phyloP scores from a whole-genome alignment of 2,888 invertebrate genomes.

The Shargacucullia verbasci region DNA sequence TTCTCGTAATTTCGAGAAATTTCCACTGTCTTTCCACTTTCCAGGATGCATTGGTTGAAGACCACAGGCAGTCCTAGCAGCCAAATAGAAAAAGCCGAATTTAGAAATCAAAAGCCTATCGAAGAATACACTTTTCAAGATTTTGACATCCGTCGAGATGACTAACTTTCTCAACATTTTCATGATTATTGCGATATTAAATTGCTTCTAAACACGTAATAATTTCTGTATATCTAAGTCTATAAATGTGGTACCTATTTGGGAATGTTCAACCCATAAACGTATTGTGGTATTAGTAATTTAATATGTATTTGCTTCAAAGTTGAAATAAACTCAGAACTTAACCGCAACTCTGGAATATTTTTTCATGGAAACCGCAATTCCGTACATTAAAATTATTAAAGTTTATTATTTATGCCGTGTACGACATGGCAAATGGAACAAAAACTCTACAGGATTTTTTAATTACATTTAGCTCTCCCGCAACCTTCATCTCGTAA shows the following conservation, averaged over 20 bases:
- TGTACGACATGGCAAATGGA: slow-evolving; percentile 47
- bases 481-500: slow-evolving; percentile 68
- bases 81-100: slow-evolving; percentile 92
- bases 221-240: slow-evolving; percentile 1
- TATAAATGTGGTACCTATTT: slow-evolving; percentile 40
- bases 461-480: slow-evolving; percentile 70
- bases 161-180: background rate
- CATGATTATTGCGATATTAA: background rate
- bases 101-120: slow-evolving; percentile 90
- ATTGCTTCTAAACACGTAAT: slow-evolving; percentile 1
- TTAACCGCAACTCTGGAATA: slow-evolving; percentile 9
- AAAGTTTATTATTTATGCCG: slow-evolving; percentile 61
- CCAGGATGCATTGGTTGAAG: slow-evolving; percentile 88
- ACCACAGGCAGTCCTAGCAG: slow-evolving; percentile 93
- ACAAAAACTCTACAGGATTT: slow-evolving; percentile 64
- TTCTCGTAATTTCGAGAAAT: slow-evolving; percentile 35
- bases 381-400: slow-evolving; percentile 46
- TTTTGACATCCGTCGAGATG: slow-evolving; percentile 83
- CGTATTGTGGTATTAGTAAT: slow-evolving; percentile 37
- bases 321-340: slow-evolving; percentile 36
- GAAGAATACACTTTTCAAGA: slow-evolving; percentile 79
- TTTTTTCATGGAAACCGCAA: slow-evolving; percentile 37
- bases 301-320: slow-evolving; percentile 43
- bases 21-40: slow-evolving; percentile 60
- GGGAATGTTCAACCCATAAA: slow-evolving; percentile 15